phyloP scores from a whole-genome alignment of 2,888 invertebrate species.

The Tetropium fuscum region DNA sequence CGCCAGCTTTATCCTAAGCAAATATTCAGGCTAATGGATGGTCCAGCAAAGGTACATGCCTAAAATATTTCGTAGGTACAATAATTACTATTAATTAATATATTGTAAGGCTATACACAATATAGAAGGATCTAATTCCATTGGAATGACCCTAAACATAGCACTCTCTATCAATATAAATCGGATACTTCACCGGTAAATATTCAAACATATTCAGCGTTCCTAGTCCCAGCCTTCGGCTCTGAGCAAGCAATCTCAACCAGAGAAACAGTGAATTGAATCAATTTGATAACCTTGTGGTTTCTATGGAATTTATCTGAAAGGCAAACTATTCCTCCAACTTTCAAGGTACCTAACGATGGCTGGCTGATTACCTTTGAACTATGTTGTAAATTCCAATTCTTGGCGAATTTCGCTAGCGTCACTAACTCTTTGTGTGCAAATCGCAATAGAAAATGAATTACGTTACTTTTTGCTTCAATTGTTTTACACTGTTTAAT shows the following conservation, averaged over 20 bases:
- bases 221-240: not conserved
- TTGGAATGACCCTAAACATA: slow-evolving; percentile 3
- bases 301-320: slow-evolving; percentile 25
- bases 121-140: too few relatives aligned
- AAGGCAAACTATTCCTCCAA: slow-evolving; percentile 27
- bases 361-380: slow-evolving; percentile 17
- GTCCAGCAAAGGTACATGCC: too few relatives aligned
- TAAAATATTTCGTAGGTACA: too few relatives aligned
- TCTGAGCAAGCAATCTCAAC: slow-evolving; percentile 16
- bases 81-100: too few relatives aligned
- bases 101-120: too few relatives aligned
- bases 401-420: slow-evolving; percentile 9
- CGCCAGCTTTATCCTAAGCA: too few relatives aligned
- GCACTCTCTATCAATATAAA: slow-evolving; percentile 10
- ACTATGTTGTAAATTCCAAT: slow-evolving; percentile 19
- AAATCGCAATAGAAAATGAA: not conserved
- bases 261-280: slow-evolving; percentile 15
- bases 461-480: slow-evolving; percentile 4
- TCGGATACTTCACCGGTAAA: slow-evolving; percentile 3
- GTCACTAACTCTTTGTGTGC: slow-evolving; percentile 17
- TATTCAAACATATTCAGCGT: slow-evolving; percentile 16
- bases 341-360: slow-evolving; percentile 8
- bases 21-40: too few relatives aligned
- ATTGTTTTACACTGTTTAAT: slow-evolving; percentile 7
- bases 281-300: slow-evolving; percentile 24